Conservation (phyloP, 1,140 invertebrate genomes). For the Atopsyche davidsoni region DNA sequence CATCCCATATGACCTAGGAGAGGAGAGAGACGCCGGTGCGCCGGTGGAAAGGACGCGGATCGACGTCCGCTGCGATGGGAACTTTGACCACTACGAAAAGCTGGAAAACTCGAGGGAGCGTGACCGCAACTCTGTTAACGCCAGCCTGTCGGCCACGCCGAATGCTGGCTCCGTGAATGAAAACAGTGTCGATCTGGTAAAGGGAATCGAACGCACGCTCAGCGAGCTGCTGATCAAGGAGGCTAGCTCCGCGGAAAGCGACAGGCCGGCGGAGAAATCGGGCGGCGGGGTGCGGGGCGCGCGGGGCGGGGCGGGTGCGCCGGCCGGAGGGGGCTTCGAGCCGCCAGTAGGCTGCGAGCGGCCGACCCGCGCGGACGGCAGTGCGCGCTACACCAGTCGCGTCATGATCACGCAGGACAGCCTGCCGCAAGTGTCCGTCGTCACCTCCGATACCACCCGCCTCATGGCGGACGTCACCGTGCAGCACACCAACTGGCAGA, state of each 20-base stretch:
- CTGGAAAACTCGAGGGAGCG: not conserved
- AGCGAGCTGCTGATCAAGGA: constrained; percentile 50
- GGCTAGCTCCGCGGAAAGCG: constrained; percentile 42
- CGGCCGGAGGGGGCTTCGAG: no score
- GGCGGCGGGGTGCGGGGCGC: constrained; percentile 27
- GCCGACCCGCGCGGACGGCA: constrained; percentile 47
- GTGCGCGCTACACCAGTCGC: constrained; percentile 73
- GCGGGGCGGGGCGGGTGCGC: constrained; percentile 3
- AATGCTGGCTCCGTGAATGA: not conserved
- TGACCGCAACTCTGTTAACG: not conserved
- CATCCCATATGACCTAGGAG: no score
- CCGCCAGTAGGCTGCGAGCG: constrained; percentile 36
- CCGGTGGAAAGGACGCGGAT: constrained; percentile 29
- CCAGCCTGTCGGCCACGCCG: not conserved
- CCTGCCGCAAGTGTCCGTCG: constrained; percentile 57
- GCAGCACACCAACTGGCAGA: constrained; percentile 48
- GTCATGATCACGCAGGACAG: constrained; percentile 77
- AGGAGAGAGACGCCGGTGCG: no score
- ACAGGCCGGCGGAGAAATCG: constrained; percentile 42
- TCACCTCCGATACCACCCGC: constrained; percentile 65
- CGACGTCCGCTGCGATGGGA: constrained; percentile 12
- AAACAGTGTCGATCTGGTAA: constrained; percentile 39
- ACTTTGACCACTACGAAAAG: not conserved
- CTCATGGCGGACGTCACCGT: constrained; percentile 55
- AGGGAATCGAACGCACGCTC: constrained; percentile 49